Evolutionary conservation across 1,140 invertebrate genomes (phyloP), one percentile per base, ranked within the genome.

Genomic region (Scaptomyza pallida): DNA sequence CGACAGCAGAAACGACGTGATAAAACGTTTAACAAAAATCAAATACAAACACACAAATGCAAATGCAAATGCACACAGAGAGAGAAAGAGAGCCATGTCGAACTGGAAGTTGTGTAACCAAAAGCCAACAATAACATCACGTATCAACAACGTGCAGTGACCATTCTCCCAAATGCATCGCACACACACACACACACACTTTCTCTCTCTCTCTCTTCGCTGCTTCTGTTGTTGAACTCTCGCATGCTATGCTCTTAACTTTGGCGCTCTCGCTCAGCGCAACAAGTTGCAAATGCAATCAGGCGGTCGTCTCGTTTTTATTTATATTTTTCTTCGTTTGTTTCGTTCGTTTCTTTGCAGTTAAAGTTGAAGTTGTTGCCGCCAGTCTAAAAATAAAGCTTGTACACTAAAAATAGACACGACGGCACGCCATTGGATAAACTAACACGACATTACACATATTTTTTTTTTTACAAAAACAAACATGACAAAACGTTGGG

Each of bases 11-110:
- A 40, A 54, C 61, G 73, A 85, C 82, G 82, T 82, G 82, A 86
- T 86, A 88, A 86, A 86, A 88, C 82, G 78, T 82, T 88, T 82
- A 82, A 75, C 65, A 62, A 85, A 76, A 76, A 76, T 79, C 61
- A 68, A 68, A 57, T 59, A 60, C 71, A 75, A 64, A 61, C 55
- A 48, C 54, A 50, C 35, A 41, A 54, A 40, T 43, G 50, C 54
- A 52, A 33, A 55, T 37, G 44, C 52, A 63, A 72, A 73, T 54
- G 41, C 60, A 76, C 70, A 70, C 61, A 68, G 40, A 23, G 33
- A 30, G 26, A 10, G 2, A 35, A 35, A 21, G 9, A 47, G 33
- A 33, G 47, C 13, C 47, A n/a, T n/a, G 44, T 37, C 60, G 52
- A 51, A 56, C 78, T 59, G 59, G 62, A 73, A 65, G 82, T 86